Evolutionary conservation across 2,797 vertebrate species (phyloP), one percentile per base, ranked within the genome.

Genomic region (Fistularia commersonii): DNA sequence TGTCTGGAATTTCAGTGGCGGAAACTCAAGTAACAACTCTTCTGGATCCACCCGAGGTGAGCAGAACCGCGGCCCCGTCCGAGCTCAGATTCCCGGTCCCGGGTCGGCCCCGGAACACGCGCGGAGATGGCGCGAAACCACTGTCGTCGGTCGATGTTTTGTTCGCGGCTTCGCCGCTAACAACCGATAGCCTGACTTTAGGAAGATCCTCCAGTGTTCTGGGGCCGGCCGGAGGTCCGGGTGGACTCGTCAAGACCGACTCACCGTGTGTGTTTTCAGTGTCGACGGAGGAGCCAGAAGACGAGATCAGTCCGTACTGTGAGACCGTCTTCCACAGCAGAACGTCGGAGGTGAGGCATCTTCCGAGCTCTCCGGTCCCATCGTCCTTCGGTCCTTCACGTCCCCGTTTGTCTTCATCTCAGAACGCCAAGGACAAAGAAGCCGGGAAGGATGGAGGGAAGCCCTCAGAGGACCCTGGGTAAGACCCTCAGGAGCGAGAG

Each of bases 251-350:
- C 38, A 5, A 11, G 37, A 33, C 8, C 37, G 8, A 9, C 9
- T 40, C 10, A 40, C 38, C 8, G 10, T 51, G 8, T 4, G 1
- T 12, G n/a, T 14, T 32, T 5, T 11, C 76, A 88, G 86, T 57
- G 7, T 77, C 77, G 5, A 74, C 71, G 31, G 85, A 86, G 0
- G 84, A 88, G 0, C 78, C 77, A 0, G 92, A 94, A 44, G 92
- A 90, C 3, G 84, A 88, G 3, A 84, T 96, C 66, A 95, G 88
- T 50, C 95, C 95, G 0, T 98, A 98, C 87, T 93, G 95, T 6
- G 95, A 96, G 68, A 92, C 93, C 1, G 74, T 93, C 55, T 95
- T 94, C 45, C 90, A 90, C 15, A 87, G 71, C 3, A 64, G 71
- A 39, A 72, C 72, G 1, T 50, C 49, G 51, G 86, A 91, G 84